Base-by-base conservation (phyloP, 2,888 invertebrate genomes). In the Epinotia bilunana region DNA sequence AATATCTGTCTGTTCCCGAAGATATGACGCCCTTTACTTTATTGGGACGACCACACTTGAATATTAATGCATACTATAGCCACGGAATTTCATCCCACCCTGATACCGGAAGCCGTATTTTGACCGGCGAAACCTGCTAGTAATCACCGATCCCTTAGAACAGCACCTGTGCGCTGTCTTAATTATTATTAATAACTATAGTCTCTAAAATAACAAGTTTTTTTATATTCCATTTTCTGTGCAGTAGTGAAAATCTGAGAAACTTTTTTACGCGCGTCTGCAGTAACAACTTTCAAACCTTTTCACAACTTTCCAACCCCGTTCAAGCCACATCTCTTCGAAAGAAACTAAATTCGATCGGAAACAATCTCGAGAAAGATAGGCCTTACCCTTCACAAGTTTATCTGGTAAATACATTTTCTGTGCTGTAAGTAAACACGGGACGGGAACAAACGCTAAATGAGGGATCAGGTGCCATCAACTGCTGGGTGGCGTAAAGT, bases 381-480 rank as follows among this genome's bases (percentile, higher is more conserved):
- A 43, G 43, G 6, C 61, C 61, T 46, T 67, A 67, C 28, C 65
- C 75, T 61, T 75, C 65, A 61, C 57, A 62, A 55, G 43, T 72
- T 67, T 61, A 74, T 64, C 65, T 65, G 18, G 61, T 67, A 71
- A 67, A 71, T 20, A 75, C 55, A 23, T 74, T 74, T 39, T 64
- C 73, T 74, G 69, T 69, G 58, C 55, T 75, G 60, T 75, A 67
- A 71, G 75, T 62, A 75, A 75, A 72, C 71, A 72, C 20, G 65
- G 55, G 70, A 16, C 68, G 53, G 61, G 71, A 71, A 61, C 18
- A 72, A 72, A 72, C 74, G 72, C 70, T 77, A 82, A 85, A 82
- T 83, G 82, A 80, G 82, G 85, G 77, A 84, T 87, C 88, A 91
- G 89, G 87, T 88, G 90, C 84, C 85, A 83, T 85, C 86, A 86